Evolutionary conservation across 2,888 invertebrate genomes (phyloP), one percentile per base, ranked within the genome.

Genomic region (Xestia sexstrigata): DNA sequence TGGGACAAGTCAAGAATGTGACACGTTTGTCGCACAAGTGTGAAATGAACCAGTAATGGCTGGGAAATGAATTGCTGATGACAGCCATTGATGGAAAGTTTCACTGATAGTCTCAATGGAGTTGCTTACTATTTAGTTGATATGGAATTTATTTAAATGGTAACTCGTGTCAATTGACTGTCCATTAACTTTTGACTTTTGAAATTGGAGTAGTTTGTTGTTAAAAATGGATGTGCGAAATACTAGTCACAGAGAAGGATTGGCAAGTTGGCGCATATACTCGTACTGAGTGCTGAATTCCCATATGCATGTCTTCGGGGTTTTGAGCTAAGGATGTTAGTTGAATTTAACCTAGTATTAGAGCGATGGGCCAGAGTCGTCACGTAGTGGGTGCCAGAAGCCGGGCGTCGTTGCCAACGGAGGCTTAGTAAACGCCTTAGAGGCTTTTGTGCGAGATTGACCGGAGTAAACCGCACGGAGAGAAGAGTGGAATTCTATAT

Each of bases 1-100:
- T 93, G 78, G 85, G 83, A 69, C 66, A 71, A 81, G 84, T 83
- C 83, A 90, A 88, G 90, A 91, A 92, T 90, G 90, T 89, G 89
- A 91, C 90, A 88, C 79, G 81, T 89, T 89, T 86, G 82, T 72
- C 71, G 78, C 58, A 78, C 86, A 74, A 83, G 81, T 85, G 74
- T 73, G 70, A 73, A 63, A 81, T 78, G 81, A 58, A 78, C 63
- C 35, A 67, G 23, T 70, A 42, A 58, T 69, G 35, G n/a, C 67
- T 79, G 11, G 45, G 69, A 81, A 79, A 83, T 78, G 69, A 83
- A 74, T 76, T 82, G 70, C 71, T 82, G 78, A 79, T 76, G 74
- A 42, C 76, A 70, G 17, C 55, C 26, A 72, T 85, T 71, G 55
- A 82, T 68, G 67, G 68, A 74, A 85, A 49, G 70, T 63, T 65